These are phyloP conservation scores for Lycaena phlaeas DNA, from an alignment of 2,888 invertebrate genomes.

Conservation along the genomic window DNA sequence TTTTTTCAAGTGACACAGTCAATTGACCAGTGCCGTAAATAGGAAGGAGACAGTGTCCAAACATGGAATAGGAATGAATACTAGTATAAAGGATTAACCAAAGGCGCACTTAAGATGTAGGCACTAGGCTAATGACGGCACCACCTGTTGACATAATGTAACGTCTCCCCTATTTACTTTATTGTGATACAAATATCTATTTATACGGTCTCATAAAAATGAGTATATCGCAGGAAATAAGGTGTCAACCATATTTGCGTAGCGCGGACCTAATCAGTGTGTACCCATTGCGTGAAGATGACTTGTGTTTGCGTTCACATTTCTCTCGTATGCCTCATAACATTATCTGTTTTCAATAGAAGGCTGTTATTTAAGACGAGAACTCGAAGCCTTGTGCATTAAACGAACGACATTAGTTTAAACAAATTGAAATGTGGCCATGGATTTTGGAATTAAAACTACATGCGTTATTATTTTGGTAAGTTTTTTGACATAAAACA, in stretches of 20 bases:
- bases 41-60: no score
- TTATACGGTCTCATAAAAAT: constrained; percentile 18
- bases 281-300: constrained; percentile 36
- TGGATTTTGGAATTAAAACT: constrained; percentile 38
- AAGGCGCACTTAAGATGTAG: no score
- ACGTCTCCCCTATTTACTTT: no score
- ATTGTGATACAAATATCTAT: no score
- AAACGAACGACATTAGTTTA: constrained; percentile 27
- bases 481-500: constrained; percentile 18
- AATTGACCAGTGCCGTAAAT: no score
- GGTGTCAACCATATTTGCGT: constrained; percentile 54
- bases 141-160: no score
- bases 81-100: no score
- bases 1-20: no score
- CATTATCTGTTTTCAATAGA: constrained; percentile 34
- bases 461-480: constrained; percentile 39
- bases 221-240: constrained; percentile 47
- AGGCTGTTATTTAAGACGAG: constrained; percentile 39
- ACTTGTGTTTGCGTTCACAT: constrained; percentile 43
- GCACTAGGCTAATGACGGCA: no score
- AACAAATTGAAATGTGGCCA: constrained; percentile 34
- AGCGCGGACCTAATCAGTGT: constrained; percentile 43
- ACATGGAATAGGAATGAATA: no score
- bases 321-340: constrained; percentile 35
- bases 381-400: constrained; percentile 40